Base-by-base conservation (phyloP, 2,888 invertebrate species). In the Drosophila merina region DNA sequence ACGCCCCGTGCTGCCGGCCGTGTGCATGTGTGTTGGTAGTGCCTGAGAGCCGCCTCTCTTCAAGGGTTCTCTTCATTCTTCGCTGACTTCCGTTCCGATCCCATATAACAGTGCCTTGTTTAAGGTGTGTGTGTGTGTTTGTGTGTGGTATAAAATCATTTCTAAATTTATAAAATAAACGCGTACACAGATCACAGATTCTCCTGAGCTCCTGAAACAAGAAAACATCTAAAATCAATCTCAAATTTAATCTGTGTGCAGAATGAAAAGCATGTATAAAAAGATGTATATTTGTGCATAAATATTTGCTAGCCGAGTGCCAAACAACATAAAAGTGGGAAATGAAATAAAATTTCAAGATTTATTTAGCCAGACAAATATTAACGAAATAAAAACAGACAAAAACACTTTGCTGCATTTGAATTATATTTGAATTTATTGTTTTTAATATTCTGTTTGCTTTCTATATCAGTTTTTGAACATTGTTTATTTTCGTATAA, bases 101-200 rank as follows among this genome's bases (percentile, higher is more conserved):
- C 60, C 49, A 38, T 57, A 20, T 57, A 45, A 9, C 42, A 54
- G 4, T 30, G 30, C 20, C 36, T 9, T n/a, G 12, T 28, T 33
- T 28, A 8, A 28, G 28, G 44, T 31, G 31, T 30, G 12, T 52
- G 8, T n/a, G 54, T 47, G 47, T 48, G 33, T 42, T 8, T 47
- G 50, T 57, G 40, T 44, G 71, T 31, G 50, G 63, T 36, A 74
- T 66, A 74, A 81, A 84, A 78, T 83, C 87, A 85, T 85, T 86
- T 85, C 78, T 85, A 85, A 87, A 76, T 78, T 82, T 85, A 82
- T 78, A 80, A 74, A 67, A 49, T 60, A 66, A 64, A 63, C 63
- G 63, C 63, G 64, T 64, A 52, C 58, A 59, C 75, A 68, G 55
- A 20, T 20, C 20, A 20, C 20, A 20, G 20, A 20, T 20, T 54